A percentile compares a stretch with the other conserved stretches of the same genome.
Conservation (phyloP, 2,888 invertebrate species). For the Melitaea athalia region DNA sequence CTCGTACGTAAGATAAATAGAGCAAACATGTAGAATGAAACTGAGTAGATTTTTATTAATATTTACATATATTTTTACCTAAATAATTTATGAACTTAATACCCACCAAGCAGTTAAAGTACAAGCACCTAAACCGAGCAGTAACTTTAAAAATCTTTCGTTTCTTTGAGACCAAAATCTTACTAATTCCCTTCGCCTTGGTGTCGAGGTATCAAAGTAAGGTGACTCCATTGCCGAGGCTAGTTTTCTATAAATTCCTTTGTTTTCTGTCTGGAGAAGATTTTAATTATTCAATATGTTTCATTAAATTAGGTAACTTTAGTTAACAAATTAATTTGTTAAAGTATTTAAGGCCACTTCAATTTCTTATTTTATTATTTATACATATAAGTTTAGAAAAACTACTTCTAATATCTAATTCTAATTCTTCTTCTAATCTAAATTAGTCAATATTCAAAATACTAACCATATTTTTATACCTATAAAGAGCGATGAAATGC, state of each 20-base stretch:
- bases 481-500: conserved; percentile 58
- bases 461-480: conserved; percentile 64
- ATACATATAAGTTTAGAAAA: too few species aligned
- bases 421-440: too few species aligned
- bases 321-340: too few species aligned
- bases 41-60: neutral
- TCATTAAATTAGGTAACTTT: too few species aligned
- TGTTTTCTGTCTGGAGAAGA: conserved; percentile 52
- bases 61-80: neutral
- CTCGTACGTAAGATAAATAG: neutral
- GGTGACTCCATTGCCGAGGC: conserved; percentile 59
- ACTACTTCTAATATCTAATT: too few species aligned
- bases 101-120: conserved; percentile 62
- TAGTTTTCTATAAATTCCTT: conserved; percentile 54
- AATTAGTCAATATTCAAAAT: too few species aligned
- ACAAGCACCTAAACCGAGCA: conserved; percentile 56
- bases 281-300: neutral
- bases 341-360: too few species aligned
- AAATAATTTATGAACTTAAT: neutral
- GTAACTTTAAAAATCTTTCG: conserved; percentile 56
- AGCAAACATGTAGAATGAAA: neutral
- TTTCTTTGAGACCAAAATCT: conserved; percentile 56
- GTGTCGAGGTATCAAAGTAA: conserved; percentile 59
- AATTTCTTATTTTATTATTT: too few species aligned
- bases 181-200: conserved; percentile 50